phyloP scores from a whole-genome alignment of 2,113 vertebrate species.

The Naja naja region DNA sequence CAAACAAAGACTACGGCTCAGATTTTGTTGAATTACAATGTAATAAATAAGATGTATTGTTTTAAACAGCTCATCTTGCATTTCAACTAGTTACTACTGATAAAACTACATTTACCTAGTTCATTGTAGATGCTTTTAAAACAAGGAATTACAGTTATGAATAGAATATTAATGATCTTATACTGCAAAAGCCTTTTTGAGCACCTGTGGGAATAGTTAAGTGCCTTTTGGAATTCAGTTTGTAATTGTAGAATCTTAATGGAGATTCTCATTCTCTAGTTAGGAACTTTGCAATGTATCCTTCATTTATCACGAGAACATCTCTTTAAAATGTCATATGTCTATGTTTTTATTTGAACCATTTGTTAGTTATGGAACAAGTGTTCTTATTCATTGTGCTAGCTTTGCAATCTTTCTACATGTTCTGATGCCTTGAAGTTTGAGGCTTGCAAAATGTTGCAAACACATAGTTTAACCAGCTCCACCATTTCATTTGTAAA shows the following conservation, averaged over 20 bases:
- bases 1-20: background rate
- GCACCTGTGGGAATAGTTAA: slow-evolving; percentile 19
- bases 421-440: background rate
- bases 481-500: background rate
- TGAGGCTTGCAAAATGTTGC: background rate
- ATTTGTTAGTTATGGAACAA: background rate
- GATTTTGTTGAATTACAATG: rapidly evolving
- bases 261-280: background rate
- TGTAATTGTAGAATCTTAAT: slow-evolving; percentile 10
- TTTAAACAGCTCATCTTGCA: background rate
- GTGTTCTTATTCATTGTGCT: background rate
- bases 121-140: slow-evolving; percentile 9
- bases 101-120: background rate
- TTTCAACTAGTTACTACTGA: background rate
- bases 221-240: background rate
- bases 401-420: background rate
- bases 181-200: background rate
- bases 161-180: slow-evolving; percentile 14
- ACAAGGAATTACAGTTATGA: slow-evolving; percentile 12
- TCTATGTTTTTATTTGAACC: background rate
- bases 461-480: background rate
- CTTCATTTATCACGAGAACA: slow-evolving; percentile 11
- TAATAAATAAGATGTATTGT: background rate
- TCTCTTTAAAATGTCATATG: background rate
- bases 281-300: background rate